Base-by-base conservation (phyloP, 2,888 invertebrate species). In the Pristionchus entomophagus region DNA sequence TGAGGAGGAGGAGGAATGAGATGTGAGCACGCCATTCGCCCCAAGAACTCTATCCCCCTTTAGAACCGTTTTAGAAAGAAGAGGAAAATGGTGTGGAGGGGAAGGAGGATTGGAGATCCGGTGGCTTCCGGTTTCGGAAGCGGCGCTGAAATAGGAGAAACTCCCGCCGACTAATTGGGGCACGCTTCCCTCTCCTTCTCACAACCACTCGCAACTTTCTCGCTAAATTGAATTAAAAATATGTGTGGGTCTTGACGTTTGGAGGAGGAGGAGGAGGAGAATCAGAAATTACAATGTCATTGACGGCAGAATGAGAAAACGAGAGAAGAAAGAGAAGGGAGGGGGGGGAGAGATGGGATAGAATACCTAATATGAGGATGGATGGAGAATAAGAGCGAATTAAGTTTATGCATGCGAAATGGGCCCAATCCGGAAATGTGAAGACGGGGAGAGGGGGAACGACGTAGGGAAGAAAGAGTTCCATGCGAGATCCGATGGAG, bases 341-440 rank as follows among this genome's bases (percentile, higher is more conserved):
- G 32, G 35, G 26, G 53, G 53, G n/a, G n/a, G 53, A 19, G 35
- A 29, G 49, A 56, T 29, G 80, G n/a, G 53, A 78, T 49, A 14
- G 78, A 80, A 56, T 53, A 56, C 22, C 32, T 51, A 80, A 56
- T 51, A 45, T 53, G 73, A 65, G 35, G 35, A 65, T 65, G 19
- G 73, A 69, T 17, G 38, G 35, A 69, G 69, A 41, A 38, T 35
- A 26, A 26, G 73, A 73, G n/a, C 73, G 41, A 73, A 73, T 73
- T 45, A 73, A 73, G 73, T 73, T 73, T 73, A 73, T 73, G 73
- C 73, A 38, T 45, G 41, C 41, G 14, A 26, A 38, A 73, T 73
- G 41, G 45, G n/a, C 38, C 35, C 73, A 73, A 73, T 41, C 73
- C 65, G 65, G 65, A 65, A 65, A 65, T 65, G 65, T 65, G 65